These are phyloP conservation scores for Melanocharis versteri DNA, from an alignment of 2,113 vertebrate species.

Conservation along the genomic window DNA sequence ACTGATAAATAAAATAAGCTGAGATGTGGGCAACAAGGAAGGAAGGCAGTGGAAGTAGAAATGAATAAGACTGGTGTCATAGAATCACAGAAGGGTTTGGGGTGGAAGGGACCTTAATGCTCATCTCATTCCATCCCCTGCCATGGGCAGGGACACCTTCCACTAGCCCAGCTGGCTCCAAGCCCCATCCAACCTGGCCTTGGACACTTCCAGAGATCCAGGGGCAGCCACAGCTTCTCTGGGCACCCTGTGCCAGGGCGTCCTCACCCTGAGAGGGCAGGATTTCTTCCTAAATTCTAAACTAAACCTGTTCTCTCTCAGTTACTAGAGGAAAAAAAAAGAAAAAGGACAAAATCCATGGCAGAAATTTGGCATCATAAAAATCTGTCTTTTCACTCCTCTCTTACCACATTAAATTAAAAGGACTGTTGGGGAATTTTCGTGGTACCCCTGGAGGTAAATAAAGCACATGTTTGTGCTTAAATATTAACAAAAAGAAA, in stretches of 20 bases:
- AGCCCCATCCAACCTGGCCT: rapidly evolving
- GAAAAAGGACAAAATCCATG: background rate
- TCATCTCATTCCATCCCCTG: background rate
- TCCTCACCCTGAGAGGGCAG: rapidly evolving
- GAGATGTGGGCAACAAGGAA: background rate
- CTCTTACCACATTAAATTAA: background rate
- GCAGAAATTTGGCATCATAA: background rate
- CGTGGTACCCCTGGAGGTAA: background rate
- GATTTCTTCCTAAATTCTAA: background rate
- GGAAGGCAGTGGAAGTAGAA: background rate
- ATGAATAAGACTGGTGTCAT: background rate
- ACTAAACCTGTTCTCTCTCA: background rate
- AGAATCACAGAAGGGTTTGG: background rate
- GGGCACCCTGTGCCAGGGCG: background rate
- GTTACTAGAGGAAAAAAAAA: background rate
- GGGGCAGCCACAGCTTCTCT: background rate
- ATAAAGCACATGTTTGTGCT: background rate
- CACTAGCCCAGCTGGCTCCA: rapidly evolving
- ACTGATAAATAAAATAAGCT: background rate
- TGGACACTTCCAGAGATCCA: background rate
- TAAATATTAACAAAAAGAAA: background rate
- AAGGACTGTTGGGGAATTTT: background rate
- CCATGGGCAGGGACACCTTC: background rate
- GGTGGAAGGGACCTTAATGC: rapidly evolving
- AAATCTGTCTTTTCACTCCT: background rate